Conservation (phyloP, 1,140 invertebrate genomes). For the Sitobion miscanthi region DNA sequence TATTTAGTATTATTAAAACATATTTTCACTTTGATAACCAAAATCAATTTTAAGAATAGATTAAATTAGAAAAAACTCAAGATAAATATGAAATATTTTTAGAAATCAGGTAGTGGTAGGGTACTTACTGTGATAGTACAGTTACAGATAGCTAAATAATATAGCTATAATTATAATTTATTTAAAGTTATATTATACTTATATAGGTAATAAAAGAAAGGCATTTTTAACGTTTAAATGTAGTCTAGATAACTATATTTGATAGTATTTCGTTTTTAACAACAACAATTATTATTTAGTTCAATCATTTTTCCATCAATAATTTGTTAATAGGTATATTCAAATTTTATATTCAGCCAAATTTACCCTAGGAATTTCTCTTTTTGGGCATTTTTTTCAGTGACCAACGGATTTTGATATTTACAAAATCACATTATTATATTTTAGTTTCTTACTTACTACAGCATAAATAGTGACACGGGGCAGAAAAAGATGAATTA, state of each 20-base stretch:
- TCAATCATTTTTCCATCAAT: not conserved
- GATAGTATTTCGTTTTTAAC: not conserved
- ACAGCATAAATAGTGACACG: too few species aligned
- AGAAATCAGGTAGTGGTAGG: not conserved
- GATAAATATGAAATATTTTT: not conserved
- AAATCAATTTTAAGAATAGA: too few species aligned
- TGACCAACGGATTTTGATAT: not conserved
- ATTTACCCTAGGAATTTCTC: not conserved
- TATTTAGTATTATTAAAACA: too few species aligned
- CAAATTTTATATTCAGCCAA: not conserved
- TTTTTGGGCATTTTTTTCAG: not conserved
- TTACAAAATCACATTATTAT: too few species aligned
- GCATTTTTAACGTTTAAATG: not conserved
- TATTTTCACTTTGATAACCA: too few species aligned
- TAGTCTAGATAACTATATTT: not conserved
- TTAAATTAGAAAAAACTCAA: not conserved
- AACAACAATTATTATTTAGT: not conserved
- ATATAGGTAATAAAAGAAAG: too few species aligned
- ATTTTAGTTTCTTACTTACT: not conserved
- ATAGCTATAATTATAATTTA: too few species aligned
- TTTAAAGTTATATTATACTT: too few species aligned
- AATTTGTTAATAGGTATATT: not conserved
- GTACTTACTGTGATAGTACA: not conserved
- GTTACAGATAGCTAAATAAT: not conserved
- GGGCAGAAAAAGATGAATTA: not conserved